These are phyloP conservation scores for Murina feae DNA, from an alignment of 2,113 vertebrate species.

Conservation along the genomic window DNA sequence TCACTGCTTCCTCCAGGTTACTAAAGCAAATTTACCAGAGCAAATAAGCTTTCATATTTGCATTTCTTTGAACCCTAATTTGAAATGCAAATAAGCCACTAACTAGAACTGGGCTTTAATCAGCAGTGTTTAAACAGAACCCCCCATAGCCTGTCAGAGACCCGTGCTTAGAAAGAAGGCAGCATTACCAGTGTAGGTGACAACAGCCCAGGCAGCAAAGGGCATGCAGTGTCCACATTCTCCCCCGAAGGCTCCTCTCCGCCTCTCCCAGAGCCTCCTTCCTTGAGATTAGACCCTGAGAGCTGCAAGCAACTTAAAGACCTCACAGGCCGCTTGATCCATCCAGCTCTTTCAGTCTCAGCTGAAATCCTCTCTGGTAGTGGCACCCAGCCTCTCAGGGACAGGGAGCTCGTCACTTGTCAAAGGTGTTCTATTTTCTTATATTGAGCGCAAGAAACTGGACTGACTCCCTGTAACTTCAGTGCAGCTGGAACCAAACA, in stretches of 20 bases:
- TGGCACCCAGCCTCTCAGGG: not conserved
- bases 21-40: slow-evolving; percentile 71
- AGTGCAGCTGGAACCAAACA: not conserved
- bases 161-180: not conserved
- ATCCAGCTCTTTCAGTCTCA: not conserved
- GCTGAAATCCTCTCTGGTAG: not conserved
- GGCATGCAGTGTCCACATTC: not conserved
- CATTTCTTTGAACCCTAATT: slow-evolving; percentile 75
- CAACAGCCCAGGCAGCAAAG: not conserved
- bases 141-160: slow-evolving; percentile 18
- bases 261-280: not conserved
- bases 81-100: slow-evolving; percentile 71
- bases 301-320: not conserved
- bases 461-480: not conserved
- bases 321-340: not conserved
- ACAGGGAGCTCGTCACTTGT: not conserved
- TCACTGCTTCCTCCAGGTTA: slow-evolving; percentile 72
- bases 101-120: slow-evolving; percentile 55
- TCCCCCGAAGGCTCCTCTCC: not conserved
- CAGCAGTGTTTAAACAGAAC: slow-evolving; percentile 63
- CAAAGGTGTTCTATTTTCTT: not conserved
- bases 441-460: not conserved
- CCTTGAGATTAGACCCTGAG: not conserved
- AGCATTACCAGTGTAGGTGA: not conserved
- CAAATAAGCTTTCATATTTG: slow-evolving; percentile 71